Base-by-base conservation (phyloP, 2,113 vertebrate genomes). In the Tricholaema leucomelas region DNA sequence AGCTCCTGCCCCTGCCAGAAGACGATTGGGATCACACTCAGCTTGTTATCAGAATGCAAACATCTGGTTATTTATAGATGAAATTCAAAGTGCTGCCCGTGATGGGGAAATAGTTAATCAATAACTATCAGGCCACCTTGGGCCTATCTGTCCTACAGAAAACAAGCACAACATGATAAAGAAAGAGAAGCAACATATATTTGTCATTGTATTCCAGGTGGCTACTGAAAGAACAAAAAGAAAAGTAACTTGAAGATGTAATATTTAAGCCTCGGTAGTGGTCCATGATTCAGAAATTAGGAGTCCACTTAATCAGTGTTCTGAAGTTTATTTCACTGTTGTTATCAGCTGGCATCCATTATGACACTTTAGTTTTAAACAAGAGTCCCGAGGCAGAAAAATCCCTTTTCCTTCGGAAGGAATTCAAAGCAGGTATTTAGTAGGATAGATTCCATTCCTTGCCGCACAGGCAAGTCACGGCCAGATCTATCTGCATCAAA, bases 101-200 rank as follows among this genome's bases (percentile, higher is more conserved):
- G 5, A 10, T 13, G 14, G 65, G 12, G 76, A 79, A 85, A 50
- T 2, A 61, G 92, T 94, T 94, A 95, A 93, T 83, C n/a, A 93
- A 23, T 85, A 87, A 94, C 90, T 59, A 28, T 24, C 4, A 31
- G 44, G 33, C 54, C 35, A 52, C 7, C 28, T 60, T 36, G 40
- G 23, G 48, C 63, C n/a, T 80, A 82, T 55, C 75, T 82, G 20
- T 65, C n/a, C 59, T 63, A 59, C 50, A 70, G 36, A 91, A 89
- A 85, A 36, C 71, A 82, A 89, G n/a, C 17, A 40, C 8, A 56
- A 48, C 30, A 6, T 0, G 4, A 44, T 46, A 83, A 76, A 18
- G 30, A 69, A 75, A 64, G n/a, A 87, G 14, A 73, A 88, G 30
- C 17, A 81, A 40, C 12, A n/a, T 3, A 30, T 2, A 8, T 50